A percentile compares a stretch with the other conserved stretches of the same genome.
These are phyloP conservation scores for Selenia dentaria DNA, from an alignment of 2,888 invertebrate species.

Conservation along the genomic window DNA sequence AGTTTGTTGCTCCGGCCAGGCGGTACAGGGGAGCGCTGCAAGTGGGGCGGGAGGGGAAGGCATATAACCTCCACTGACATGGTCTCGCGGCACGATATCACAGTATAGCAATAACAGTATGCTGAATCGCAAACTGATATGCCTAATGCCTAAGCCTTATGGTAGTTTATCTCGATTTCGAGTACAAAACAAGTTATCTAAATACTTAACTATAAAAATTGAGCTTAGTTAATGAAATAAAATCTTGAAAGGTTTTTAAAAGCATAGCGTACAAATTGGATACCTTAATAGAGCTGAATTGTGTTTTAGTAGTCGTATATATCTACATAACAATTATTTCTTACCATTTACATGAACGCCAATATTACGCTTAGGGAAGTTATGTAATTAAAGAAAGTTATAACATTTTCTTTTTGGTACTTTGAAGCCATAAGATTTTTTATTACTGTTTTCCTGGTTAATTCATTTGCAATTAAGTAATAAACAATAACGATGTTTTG, in stretches of 20 bases:
- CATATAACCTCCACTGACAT: constrained; percentile 69
- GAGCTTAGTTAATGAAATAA: no score
- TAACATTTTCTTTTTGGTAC: constrained; percentile 14
- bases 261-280: no score
- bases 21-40: constrained; percentile 34
- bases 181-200: no score
- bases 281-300: no score
- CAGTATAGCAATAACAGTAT: constrained; percentile 42
- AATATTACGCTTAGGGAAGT: constrained; percentile 9
- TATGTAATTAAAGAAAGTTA: constrained; percentile 20
- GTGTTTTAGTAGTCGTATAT: no score
- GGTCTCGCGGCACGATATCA: constrained; percentile 52
- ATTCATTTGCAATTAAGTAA: constrained; percentile 12
- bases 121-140: constrained; percentile 13
- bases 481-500: constrained; percentile 8
- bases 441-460: constrained; percentile 24
- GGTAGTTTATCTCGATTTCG: no score
- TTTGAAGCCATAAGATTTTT: constrained; percentile 11
- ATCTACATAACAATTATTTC: no score
- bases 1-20: constrained; percentile 76
- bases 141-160: no score
- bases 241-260: no score
- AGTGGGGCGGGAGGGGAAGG: constrained; percentile 34
- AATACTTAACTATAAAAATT: no score
- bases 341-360: no score